phyloP scores from a whole-genome alignment of 2,888 invertebrate species.

The Conus canariensis region DNA sequence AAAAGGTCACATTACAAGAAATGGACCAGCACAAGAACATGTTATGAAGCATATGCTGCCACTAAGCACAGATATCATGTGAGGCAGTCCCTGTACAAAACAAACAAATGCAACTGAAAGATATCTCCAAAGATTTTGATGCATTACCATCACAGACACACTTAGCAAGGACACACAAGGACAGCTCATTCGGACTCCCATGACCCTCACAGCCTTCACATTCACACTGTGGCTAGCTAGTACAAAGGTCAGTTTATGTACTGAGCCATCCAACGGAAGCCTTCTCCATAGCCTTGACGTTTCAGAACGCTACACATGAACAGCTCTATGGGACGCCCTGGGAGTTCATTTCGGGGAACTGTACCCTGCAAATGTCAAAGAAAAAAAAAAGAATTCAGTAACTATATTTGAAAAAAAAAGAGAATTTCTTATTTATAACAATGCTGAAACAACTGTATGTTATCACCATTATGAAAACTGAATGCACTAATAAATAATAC shows the following conservation, averaged over 20 bases:
- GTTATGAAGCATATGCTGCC: not conserved
- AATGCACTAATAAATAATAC: too few species aligned
- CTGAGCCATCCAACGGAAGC: conserved; percentile 98
- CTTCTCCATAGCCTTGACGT: conserved; percentile 99
- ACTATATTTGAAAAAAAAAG: too few species aligned
- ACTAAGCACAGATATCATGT: conserved; percentile 17
- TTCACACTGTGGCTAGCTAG: not conserved
- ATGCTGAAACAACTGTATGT: too few species aligned
- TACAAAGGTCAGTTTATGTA: conserved; percentile 71
- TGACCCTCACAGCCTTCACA: not conserved
- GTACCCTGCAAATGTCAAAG: conserved; percentile 86
- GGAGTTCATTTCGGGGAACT: conserved; percentile 89
- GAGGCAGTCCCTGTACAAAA: conserved; percentile 13
- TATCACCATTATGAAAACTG: too few species aligned
- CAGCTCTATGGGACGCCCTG: conserved; percentile 96
- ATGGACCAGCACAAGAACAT: not conserved
- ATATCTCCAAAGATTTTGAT: not conserved
- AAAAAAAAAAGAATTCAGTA: too few species aligned
- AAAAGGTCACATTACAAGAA: not conserved
- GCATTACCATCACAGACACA: not conserved
- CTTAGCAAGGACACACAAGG: conserved; percentile 2
- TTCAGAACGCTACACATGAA: conserved; percentile 99
- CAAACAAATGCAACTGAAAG: not conserved
- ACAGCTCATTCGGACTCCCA: not conserved
- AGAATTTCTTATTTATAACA: too few species aligned